Evolutionary conservation across 2,113 vertebrate species (phyloP), one percentile per base, ranked within the genome.

Genomic region (Tamias sibiricus): DNA sequence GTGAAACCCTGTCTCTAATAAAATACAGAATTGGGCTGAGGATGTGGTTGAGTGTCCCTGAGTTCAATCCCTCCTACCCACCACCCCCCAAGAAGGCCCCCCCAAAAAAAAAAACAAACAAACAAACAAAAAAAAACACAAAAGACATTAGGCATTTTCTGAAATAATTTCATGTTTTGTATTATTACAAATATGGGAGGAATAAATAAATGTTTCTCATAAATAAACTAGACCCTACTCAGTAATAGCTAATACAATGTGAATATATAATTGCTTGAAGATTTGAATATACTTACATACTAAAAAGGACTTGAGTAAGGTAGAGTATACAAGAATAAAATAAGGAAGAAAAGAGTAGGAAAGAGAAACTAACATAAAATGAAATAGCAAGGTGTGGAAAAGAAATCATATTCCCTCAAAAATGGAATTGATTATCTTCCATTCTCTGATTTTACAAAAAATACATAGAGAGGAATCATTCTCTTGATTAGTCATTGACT

Each of bases 111-210:
- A n/a, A n/a, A n/a, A n/a, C n/a, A n/a, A n/a, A n/a, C n/a, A n/a
- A 47, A 12, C 12, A 47, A 47, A 47, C 12, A 47, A 47, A 47
- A 10, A 47, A 10, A 47, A 47, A 47, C 47, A 47, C 12, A 47
- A n/a, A n/a, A 92, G 22, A 62, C n/a, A 64, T 42, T 72, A 87
- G 35, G 47, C 30, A n/a, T 72, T 74, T 68, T 92, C 7, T 90
- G 42, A 92, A 95, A 68, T 92, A 75, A 87, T 69, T 79, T 81
- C 30, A 37, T 22, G 24, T 66, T 93, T 96, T 76, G 42, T 68
- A 72, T 79, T 96, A 17, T 16, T 96, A 8, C 37, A 86, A 68
- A 74, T 5, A 68, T 20, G 26, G 28, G 14, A 84, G 2, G 35
- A 64, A 81, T 75, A 84, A 44, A 62, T 87, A 87, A 44, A 90